Evolutionary conservation across 2,888 invertebrate species (phyloP), one percentile per base, ranked within the genome.

Genomic region (Adelphocoris suturalis): DNA sequence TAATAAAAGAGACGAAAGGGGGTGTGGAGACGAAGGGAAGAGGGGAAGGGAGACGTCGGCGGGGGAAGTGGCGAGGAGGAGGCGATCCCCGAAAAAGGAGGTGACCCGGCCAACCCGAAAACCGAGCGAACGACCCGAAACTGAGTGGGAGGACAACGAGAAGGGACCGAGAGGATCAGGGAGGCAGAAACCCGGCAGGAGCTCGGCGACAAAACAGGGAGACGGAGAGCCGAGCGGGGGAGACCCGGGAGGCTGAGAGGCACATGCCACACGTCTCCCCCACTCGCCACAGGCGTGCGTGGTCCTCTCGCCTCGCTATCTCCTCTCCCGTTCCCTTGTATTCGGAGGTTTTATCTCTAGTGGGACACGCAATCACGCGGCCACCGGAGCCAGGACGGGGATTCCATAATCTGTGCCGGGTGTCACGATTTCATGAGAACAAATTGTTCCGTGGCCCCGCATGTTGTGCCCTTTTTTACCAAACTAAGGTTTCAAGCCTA

Each of bases 121-220:
- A 61, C 61, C 61, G 61, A 61, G 61, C 61, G 61, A 61, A 46
- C 76, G 76, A 76, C 28, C 76, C 76, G 46, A 78, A 78, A 78
- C 78, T 78, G 78, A 82, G 82, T 82, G 82, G 82, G 82, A 82
- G 82, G 82, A 82, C 82, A 52, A 52, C 82, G 55, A 82, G 27
- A 82, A 82, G 82, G 82, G 82, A 52, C 82, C 52, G 47, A 12
- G 82, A 48, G 16, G 82, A 52, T 13, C 27, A 82, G 82, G 82
- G 52, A 52, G 19, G n/a, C 52, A 82, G 82, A 23, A 82, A 14
- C 9, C 48, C 5, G 52, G 27, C 52, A 82, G 27, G 82, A 82
- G 82, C 82, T 52, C 82, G 68, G 19, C 19, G 68, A 68, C 68
- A n/a, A 0, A 16, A 16, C n/a, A 57, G 57, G 19, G 57, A 52